Percentiles rank a stretch among this genome's conserved stretches.
Conservation (phyloP, 1,140 invertebrate species). For the Ruditapes philippinarum region DNA sequence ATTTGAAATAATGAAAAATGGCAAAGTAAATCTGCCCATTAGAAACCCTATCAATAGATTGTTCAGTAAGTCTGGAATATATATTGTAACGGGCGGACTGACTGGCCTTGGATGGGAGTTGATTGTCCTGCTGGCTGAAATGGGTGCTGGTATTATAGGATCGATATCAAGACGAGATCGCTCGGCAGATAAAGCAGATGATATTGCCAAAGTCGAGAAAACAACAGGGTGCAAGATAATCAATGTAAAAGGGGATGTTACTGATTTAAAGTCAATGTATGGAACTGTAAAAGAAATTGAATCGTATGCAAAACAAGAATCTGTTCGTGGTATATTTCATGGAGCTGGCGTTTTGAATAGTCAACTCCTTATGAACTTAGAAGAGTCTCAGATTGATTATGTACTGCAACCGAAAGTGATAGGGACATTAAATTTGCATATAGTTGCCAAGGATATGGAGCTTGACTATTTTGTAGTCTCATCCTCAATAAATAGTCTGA, state of each 20-base stretch:
- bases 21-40: neutral
- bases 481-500: conserved; percentile 65
- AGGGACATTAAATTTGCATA: conserved; percentile 73
- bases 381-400: neutral
- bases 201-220: conserved; percentile 66
- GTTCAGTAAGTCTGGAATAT: conserved; percentile 62
- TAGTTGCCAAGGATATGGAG: conserved; percentile 57
- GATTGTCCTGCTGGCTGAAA: conserved; percentile 71
- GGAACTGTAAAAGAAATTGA: neutral
- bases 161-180: conserved; percentile 70
- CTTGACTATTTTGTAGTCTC: conserved; percentile 68
- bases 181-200: conserved; percentile 35
- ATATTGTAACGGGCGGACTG: conserved; percentile 78
- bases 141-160: conserved; percentile 72
- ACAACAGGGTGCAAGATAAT: conserved; percentile 58
- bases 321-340: conserved; percentile 77
- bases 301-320: neutral
- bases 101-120: conserved; percentile 81
- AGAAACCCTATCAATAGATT: neutral
- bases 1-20: neutral
- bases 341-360: conserved; percentile 74
- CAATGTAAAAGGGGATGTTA: conserved; percentile 71
- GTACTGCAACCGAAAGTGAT: conserved; percentile 42
- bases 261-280: neutral
- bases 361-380: neutral